Base-by-base conservation (phyloP, 2,888 invertebrate genomes). In the Drosophila mulleri region DNA sequence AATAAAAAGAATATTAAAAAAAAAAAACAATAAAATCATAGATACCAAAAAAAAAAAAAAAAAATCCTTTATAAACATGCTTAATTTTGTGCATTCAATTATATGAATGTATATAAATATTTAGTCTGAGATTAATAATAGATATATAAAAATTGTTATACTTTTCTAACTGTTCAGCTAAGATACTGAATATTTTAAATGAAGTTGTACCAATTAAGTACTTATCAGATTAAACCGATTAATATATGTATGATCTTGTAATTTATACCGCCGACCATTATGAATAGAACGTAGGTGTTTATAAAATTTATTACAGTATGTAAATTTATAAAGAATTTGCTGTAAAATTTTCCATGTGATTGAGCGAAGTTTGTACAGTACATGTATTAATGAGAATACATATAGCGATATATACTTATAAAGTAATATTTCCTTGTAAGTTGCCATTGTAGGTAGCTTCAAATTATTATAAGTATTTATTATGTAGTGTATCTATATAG, bases 401-500 rank as follows among this genome's bases (percentile, higher is more conserved):
- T 23, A 41, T 56, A 66, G 70, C 63, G 5, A 77, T 65, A 32
- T 69, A 5, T 14, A 14, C 78, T 63, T 47, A 11, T 32, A 18
- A 2, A 29, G 7, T 50, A 18, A 29, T 29, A 6, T 48, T 48
- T 48, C 16, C 26, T n/a, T n/a, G 11, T n/a, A 9, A 48, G 26
- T 48, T 18, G 29, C 18, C n/a, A 29, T 11, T 29, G n/a, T n/a
- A 32, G 29, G n/a, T 48, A 48, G 12, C 48, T 32, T 50, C 0
- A 50, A 18, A 50, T 18, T 23, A 20, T 23, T 53, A 9, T 53
- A 37, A 23, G 45, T 76, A 80, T 80, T 78, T 67, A 70, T 73
- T 71, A 64, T 58, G 18, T 67, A 62, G 39, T 56, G 41, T 52
- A 44, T 56, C 29, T 45, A 52, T 54, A 64, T 54, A 58, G 3